Base-by-base conservation (phyloP, 2,113 vertebrate genomes). In the rat (Rattus norvegicus) region DNA sequence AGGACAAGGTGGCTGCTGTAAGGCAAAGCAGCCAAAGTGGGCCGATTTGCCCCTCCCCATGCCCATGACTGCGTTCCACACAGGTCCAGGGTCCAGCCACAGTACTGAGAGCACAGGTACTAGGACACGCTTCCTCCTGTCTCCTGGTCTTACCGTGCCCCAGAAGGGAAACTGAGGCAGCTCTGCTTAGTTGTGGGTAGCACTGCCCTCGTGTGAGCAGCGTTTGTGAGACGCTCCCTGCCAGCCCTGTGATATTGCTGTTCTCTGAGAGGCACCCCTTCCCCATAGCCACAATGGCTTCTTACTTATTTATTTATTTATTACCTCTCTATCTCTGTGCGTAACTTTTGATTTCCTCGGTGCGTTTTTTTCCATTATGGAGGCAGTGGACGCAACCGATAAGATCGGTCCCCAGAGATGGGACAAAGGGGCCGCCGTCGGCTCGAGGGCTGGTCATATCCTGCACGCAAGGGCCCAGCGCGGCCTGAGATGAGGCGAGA, bases 361-460 rank as follows among this genome's bases (percentile, higher is more conserved):
- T 2, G 26, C 39, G 1, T 86, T 95, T 97, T 43, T 85, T 97
- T 95, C 96, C 97, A 97, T 97, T 92, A 93, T 56, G 9, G 95
- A 5, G 0, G 93, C 22, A 0, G 52, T 95, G 17, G 65, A 85
- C 24, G 17, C 3, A 0, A 70, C 77, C 0, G 96, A 97, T 92
- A 94, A 95, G 86, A 96, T 96, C 96, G 19, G 73, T 83, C 93
- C 96, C 95, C n/a, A 49, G 96, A 97, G 96, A 92, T 94, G 97
- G 95, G 95, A 97, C 96, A 97, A 97, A 97, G 98, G 94, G 97
- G 89, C 97, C 17, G 93, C 94, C 80, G 33, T 76, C 70, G 26
- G 93, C 92, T 93, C 3, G 84, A 92, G 96, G 96, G 96, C 90
- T 96, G 97, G 95, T 98, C 98, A 96, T 97, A 97, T 98, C 98